A percentile compares a stretch with the other conserved stretches of the same genome.
Conservation (phyloP, 2,113 vertebrate species). For the Pitta sordida region DNA sequence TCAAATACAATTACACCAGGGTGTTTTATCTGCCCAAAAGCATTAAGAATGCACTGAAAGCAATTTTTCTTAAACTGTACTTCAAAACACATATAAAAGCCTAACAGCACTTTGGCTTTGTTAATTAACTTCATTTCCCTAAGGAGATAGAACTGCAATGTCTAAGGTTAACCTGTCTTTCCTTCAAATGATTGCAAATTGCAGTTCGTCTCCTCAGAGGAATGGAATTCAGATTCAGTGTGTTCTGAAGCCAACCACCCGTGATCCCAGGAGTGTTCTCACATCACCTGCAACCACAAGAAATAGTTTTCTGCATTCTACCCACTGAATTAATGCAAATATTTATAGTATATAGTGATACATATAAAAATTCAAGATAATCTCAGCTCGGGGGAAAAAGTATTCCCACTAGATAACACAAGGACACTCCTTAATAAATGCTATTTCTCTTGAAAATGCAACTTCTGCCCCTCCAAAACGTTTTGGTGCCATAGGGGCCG, state of each 20-base stretch:
- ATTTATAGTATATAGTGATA: background rate
- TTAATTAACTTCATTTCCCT: background rate
- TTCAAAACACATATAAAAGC: background rate
- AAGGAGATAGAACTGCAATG: background rate
- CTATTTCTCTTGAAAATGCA: background rate
- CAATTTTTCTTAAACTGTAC: background rate
- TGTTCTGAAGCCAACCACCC: background rate
- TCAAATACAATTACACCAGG: background rate
- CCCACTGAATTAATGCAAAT: background rate
- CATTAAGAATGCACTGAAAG: background rate
- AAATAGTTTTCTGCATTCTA: background rate
- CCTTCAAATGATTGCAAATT: background rate
- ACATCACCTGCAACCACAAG: background rate
- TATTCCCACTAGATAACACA: background rate
- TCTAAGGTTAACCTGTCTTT: background rate
- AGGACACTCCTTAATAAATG: background rate
- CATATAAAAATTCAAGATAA: background rate
- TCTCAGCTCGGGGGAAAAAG: background rate
- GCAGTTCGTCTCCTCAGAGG: accelerated
- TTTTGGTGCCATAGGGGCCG: background rate
- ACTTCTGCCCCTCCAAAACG: background rate
- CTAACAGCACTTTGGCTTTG: background rate
- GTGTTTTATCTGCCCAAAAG: background rate
- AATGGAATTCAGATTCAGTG: background rate
- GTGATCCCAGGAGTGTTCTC: background rate